Conservation (phyloP, 2,797 vertebrate species). For the Syngnathus acus region DNA sequence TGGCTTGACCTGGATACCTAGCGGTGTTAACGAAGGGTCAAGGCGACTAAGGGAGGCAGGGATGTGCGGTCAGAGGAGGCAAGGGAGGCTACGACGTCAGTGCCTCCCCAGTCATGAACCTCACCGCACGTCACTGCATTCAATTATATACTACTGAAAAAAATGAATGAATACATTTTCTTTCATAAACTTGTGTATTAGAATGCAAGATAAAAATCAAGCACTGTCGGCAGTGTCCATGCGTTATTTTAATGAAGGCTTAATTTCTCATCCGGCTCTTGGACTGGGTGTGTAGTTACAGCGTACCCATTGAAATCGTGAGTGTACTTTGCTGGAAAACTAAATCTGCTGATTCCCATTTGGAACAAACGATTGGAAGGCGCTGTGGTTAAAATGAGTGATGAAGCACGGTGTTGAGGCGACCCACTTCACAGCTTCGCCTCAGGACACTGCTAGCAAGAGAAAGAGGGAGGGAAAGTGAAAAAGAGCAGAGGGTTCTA, state of each 20-base stretch:
- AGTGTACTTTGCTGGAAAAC: conserved; percentile 7
- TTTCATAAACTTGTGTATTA: neutral
- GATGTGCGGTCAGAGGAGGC: too few species aligned
- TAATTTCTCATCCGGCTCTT: neutral
- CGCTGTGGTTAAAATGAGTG: conserved; percentile 25
- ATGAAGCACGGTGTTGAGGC: conserved; percentile 33
- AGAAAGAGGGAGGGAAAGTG: conserved; percentile 17
- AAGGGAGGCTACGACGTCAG: too few species aligned
- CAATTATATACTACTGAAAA: too few species aligned
- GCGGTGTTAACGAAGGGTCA: too few species aligned
- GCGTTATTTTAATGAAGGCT: neutral
- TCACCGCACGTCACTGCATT: too few species aligned
- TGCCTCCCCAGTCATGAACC: too few species aligned
- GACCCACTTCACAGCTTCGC: conserved; percentile 51
- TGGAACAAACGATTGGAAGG: conserved; percentile 24
- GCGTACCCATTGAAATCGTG: neutral
- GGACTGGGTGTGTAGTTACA: neutral
- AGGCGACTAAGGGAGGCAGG: too few species aligned
- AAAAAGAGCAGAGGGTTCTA: conserved; percentile 33
- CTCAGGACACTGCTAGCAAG: conserved; percentile 28
- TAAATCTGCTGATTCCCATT: conserved; percentile 31
- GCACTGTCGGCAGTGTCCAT: neutral
- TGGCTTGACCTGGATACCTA: too few species aligned
- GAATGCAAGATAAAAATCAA: neutral
- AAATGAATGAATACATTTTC: neutral